Evolutionary conservation across 2,888 invertebrate genomes (phyloP).

Genomic region (Biston stratarius): DNA sequence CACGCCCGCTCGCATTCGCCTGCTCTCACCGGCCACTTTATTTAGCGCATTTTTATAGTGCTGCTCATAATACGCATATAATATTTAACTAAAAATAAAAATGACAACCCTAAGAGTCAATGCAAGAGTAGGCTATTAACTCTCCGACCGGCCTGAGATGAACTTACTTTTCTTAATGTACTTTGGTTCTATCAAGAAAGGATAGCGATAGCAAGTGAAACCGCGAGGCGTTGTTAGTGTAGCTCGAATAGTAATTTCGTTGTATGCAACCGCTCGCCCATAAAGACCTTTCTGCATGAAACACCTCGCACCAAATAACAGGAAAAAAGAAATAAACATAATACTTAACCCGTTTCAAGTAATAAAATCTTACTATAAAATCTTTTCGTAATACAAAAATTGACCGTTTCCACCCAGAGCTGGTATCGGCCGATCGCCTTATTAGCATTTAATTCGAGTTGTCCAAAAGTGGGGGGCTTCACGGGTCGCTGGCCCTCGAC

Average conservation of each 20-base stretch:
- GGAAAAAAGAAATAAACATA: constrained; percentile 41
- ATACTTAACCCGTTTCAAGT: constrained; percentile 43
- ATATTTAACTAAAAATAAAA: too few species aligned
- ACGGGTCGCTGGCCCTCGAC: constrained; percentile 82
- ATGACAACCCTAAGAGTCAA: too few species aligned
- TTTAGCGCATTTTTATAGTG: too few species aligned
- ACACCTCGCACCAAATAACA: constrained; percentile 39
- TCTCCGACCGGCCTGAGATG: too few species aligned
- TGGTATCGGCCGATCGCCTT: constrained; percentile 73
- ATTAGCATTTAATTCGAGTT: constrained; percentile 84
- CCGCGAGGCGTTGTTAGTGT: too few species aligned
- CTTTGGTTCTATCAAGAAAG: too few species aligned
- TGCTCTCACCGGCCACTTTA: too few species aligned
- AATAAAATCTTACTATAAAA: constrained; percentile 46
- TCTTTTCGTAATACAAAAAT: constrained; percentile 47
- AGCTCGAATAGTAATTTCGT: constrained; percentile 37
- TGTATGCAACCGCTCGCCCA: constrained; percentile 23
- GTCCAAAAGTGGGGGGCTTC: constrained; percentile 77
- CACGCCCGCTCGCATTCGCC: too few species aligned
- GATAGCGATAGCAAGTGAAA: too few species aligned
- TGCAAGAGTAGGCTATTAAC: too few species aligned
- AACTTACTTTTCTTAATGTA: too few species aligned
- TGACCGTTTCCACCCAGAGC: constrained; percentile 55
- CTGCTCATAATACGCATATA: too few species aligned
- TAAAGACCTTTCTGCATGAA: constrained; percentile 38